These are phyloP conservation scores for Hippocampus mohnikei DNA, from an alignment of 2,113 vertebrate genomes.

Conservation along the genomic window DNA sequence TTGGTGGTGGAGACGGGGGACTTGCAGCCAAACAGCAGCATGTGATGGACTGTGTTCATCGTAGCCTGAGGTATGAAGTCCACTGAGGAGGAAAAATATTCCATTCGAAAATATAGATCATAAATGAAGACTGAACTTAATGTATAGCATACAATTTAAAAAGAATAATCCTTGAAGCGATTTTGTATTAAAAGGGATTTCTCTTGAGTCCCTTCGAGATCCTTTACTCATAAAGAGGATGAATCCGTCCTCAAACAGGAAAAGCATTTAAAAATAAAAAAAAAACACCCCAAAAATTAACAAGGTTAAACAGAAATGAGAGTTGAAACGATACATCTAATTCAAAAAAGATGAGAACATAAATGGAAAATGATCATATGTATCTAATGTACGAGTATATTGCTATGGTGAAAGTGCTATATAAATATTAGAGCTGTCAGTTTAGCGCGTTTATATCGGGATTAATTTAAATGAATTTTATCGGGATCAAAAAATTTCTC, in stretches of 20 bases:
- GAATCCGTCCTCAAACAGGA: neutral
- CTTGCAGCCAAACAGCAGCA: constrained; percentile 92
- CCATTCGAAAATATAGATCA: constrained; percentile 1
- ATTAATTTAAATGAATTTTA: too few relatives aligned
- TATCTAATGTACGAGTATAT: too few relatives aligned
- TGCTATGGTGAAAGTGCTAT: too few relatives aligned
- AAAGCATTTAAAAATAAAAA: neutral
- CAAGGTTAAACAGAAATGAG: neutral
- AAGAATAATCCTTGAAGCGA: neutral
- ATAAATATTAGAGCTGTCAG: too few relatives aligned
- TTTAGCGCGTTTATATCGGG: too few relatives aligned
- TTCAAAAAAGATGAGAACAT: too few relatives aligned
- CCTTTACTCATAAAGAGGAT: neutral
- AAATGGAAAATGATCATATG: neutral
- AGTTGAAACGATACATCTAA: too few relatives aligned
- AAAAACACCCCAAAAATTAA: too few relatives aligned
- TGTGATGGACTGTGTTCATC: constrained; percentile 96
- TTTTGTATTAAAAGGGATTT: neutral
- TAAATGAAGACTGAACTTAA: neutral
- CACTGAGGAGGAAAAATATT: constrained; percentile 75
- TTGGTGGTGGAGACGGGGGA: constrained; percentile 79
- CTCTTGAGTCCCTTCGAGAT: neutral
- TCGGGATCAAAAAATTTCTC: too few relatives aligned
- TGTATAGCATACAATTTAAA: neutral
- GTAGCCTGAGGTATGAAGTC: constrained; percentile 92